Evolutionary conservation across 2,113 vertebrate genomes (phyloP).

Genomic region (Thymallus thymallus): DNA sequence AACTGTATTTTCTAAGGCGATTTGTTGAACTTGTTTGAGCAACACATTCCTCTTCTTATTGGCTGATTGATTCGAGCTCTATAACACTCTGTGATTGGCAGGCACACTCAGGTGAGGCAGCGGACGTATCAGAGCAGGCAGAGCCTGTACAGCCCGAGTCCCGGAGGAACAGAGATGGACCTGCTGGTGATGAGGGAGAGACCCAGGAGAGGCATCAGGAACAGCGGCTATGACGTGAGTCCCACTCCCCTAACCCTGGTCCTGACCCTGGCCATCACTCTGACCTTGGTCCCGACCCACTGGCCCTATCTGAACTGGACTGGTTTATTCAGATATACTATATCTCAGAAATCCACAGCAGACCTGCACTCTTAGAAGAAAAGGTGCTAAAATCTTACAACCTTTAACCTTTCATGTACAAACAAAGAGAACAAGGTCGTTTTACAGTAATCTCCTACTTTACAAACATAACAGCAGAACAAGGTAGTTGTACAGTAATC

Average conservation of each 20-base stretch:
- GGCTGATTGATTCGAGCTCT: not conserved
- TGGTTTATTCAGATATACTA: too few species aligned
- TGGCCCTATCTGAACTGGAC: not conserved
- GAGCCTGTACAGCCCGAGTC: conserved; percentile 95
- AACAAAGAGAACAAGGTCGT: not conserved
- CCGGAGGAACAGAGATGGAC: conserved; percentile 98
- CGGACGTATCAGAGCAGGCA: conserved; percentile 91
- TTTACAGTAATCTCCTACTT: too few species aligned
- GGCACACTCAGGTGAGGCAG: conserved; percentile 86
- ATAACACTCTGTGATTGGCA: conserved; percentile 50
- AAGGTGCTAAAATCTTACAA: too few species aligned
- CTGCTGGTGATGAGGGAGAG: conserved; percentile 94
- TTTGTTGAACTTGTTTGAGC: not conserved
- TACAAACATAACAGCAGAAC: too few species aligned
- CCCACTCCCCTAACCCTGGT: not conserved
- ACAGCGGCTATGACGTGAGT: conserved; percentile 97
- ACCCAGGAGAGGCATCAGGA: conserved; percentile 91
- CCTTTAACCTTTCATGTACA: not conserved
- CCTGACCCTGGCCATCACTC: not conserved
- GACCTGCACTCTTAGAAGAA: too few species aligned
- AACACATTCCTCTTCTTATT: not conserved
- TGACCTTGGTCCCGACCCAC: not conserved
- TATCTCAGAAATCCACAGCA: too few species aligned
- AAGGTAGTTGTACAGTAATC: too few species aligned
- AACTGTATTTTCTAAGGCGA: not conserved